A percentile compares a stretch with the other conserved stretches of the same genome.
Evolutionary conservation across 1,140 invertebrate species (phyloP).

Genomic region (Oscheius sp.): DNA sequence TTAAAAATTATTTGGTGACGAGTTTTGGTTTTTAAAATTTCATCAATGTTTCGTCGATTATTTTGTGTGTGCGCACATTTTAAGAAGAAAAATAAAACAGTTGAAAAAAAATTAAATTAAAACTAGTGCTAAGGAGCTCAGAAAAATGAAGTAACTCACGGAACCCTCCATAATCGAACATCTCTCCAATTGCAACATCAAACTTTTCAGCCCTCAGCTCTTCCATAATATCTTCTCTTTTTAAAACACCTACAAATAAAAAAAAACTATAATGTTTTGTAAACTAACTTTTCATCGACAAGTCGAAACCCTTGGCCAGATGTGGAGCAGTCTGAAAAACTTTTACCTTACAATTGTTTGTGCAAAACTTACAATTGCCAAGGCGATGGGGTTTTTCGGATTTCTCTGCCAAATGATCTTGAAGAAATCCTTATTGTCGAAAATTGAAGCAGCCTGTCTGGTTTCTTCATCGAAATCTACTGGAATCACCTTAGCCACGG

Average conservation of each 20-base stretch:
- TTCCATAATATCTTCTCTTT: background rate
- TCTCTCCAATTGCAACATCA: background rate
- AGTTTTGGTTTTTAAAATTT: constrained; percentile 7
- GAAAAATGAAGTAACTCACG: background rate
- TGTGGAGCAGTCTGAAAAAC: background rate
- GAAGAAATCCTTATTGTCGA: too few species aligned
- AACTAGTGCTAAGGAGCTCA: background rate
- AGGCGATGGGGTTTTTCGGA: background rate
- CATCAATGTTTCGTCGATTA: too few species aligned
- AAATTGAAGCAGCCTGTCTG: too few species aligned
- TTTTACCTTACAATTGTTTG: background rate
- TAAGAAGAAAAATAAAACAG: too few species aligned
- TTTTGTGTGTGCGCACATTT: too few species aligned
- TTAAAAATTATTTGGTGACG: background rate
- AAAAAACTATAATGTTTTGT: too few species aligned
- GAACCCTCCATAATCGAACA: background rate
- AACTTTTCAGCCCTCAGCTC: background rate
- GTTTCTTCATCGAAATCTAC: background rate
- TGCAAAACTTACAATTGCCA: background rate
- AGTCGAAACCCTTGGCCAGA: background rate
- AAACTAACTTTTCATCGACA: background rate
- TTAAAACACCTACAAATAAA: constrained; percentile 3
- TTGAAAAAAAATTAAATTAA: too few species aligned
- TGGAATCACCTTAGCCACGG: background rate
- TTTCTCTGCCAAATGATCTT: background rate